Base-by-base conservation (phyloP, 2,113 vertebrate genomes). In the Xiphophorus maculatus region DNA sequence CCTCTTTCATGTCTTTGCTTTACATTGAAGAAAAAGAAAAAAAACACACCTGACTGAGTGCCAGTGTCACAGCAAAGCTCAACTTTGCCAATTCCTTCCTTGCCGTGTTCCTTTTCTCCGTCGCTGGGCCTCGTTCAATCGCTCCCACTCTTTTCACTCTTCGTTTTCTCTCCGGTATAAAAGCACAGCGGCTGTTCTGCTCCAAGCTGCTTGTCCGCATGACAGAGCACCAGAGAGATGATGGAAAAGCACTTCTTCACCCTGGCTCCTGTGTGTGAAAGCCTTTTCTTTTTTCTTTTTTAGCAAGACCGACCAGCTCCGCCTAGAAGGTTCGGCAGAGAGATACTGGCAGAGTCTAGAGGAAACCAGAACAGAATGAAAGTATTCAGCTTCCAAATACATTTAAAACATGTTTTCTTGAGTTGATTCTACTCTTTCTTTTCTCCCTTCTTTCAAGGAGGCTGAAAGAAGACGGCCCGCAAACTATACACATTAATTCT, bases 401-500 rank as follows among this genome's bases (percentile, higher is more conserved):
- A 92, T 87, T 86, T 84, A 67, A 84, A 90, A 80, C 63, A 85
- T 63, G 54, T 80, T 89, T 81, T 79, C 80, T 86, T 51, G 32
- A 84, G 76, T 69, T 74, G n/a, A 71, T 73, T 71, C 32, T 35
- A n/a, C n/a, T 69, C 66, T 78, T 32, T 10, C 73, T 87, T 70
- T 69, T 68, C 78, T 75, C 29, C 8, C 73, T 87, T 70, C 66
- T 77, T 84, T 88, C 72, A 81, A 80, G 79, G 71, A 84, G 80
- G 80, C 75, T 82, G 27, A 44, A 73, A 70, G 73, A 77, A 63
- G 79, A 71, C 69, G 83, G 77, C 85, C 68, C 73, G 65, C 66
- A 79, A 84, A 87, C 69, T 65, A 77, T 73, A 75, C 79, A 67
- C 85, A 90, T 91, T 89, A 87, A 92, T 93, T 92, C 90, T 87